Conservation (phyloP, 2,797 vertebrate species). For the Tragopan temminckii region DNA sequence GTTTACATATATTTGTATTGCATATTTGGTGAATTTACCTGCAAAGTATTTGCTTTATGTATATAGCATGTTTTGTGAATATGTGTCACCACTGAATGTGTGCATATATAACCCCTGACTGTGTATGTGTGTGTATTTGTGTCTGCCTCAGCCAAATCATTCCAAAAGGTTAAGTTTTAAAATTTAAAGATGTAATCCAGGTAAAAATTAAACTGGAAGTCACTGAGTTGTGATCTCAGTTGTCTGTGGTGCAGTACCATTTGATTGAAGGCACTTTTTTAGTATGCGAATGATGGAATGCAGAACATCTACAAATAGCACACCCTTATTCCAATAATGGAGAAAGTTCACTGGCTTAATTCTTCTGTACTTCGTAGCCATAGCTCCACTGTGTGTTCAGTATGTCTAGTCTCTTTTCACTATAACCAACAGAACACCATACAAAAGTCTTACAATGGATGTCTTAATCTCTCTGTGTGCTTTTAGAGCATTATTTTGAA, state of each 20-base stretch:
- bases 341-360: slow-evolving; percentile 79
- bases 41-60: background rate
- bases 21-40: background rate
- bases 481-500: slow-evolving; percentile 87
- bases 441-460: slow-evolving; percentile 87
- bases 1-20: slow-evolving; percentile 3
- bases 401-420: slow-evolving; percentile 85
- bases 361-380: slow-evolving; percentile 76
- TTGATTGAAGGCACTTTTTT: slow-evolving; percentile 34
- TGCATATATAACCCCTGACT: background rate
- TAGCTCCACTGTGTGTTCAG: slow-evolving; percentile 81
- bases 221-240: background rate
- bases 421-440: slow-evolving; percentile 85
- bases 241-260: background rate
- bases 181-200: background rate
- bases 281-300: slow-evolving; percentile 52
- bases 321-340: slow-evolving; percentile 67
- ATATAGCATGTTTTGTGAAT: background rate
- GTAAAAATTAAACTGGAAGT: slow-evolving; percentile 7
- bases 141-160: background rate
- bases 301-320: slow-evolving; percentile 45
- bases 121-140: background rate
- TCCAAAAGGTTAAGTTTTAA: slow-evolving; percentile 2
- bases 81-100: background rate
- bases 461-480: slow-evolving; percentile 89